Evolutionary conservation across 2,888 invertebrate species (phyloP).

Genomic region (Alitta virens): DNA sequence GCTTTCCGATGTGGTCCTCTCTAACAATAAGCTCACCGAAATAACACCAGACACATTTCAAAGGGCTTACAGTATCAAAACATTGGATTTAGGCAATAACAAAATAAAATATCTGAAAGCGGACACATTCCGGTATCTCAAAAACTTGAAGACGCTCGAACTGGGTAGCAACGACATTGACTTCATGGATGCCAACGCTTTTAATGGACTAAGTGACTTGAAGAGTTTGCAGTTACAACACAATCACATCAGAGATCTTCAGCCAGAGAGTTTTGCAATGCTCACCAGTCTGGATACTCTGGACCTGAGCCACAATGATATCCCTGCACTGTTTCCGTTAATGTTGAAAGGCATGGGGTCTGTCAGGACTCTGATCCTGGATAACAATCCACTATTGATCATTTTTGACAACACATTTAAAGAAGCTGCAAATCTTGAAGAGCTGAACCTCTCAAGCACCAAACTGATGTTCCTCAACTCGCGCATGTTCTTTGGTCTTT

Average conservation of each 20-base stretch:
- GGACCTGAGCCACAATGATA: conserved; percentile 27
- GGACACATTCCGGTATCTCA: conserved; percentile 24
- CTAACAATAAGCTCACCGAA: conserved; percentile 14
- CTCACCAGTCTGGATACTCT: conserved; percentile 19
- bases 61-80: conserved; percentile 20
- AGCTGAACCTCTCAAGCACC: conserved; percentile 22
- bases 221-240: conserved; percentile 17
- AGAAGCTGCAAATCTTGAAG: conserved; percentile 19
- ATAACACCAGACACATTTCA: conserved; percentile 18
- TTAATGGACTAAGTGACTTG: conserved; percentile 20
- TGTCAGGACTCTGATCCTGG: conserved; percentile 23
- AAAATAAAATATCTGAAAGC: conserved; percentile 15
- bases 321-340: conserved; percentile 31
- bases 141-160: conserved; percentile 17
- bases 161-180: conserved; percentile 21
- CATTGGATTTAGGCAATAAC: conserved; percentile 23
- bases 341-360: conserved; percentile 28
- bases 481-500: conserved; percentile 27
- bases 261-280: conserved; percentile 23
- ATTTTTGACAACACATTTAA: conserved; percentile 26
- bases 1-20: conserved; percentile 18
- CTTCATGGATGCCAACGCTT: conserved; percentile 25
- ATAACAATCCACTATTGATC: conserved; percentile 26
- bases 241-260: conserved; percentile 30
- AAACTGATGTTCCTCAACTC: conserved; percentile 23